A percentile compares a stretch with the other conserved stretches of the same genome.
Evolutionary conservation across 2,797 vertebrate genomes (phyloP).

Genomic region (Amazonetta brasiliensis): DNA sequence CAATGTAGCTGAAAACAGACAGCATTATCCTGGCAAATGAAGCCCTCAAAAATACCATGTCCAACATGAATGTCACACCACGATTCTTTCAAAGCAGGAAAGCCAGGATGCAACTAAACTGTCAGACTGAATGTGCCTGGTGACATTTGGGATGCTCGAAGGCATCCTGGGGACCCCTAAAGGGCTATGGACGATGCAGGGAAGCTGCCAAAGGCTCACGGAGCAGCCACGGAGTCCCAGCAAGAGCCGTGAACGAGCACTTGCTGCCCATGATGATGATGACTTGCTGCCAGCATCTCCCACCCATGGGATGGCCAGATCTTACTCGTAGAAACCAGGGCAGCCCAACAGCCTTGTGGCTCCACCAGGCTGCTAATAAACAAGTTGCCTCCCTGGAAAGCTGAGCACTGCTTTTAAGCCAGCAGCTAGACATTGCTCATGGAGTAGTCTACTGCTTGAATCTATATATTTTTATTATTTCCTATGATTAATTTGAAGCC

Average conservation of each 20-base stretch:
- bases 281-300: neutral
- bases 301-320: neutral
- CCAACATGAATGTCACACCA: neutral
- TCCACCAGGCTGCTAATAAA: neutral
- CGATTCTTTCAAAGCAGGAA: neutral
- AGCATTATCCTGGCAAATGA: neutral
- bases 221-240: neutral
- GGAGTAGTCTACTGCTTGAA: neutral
- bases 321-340: neutral
- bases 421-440: neutral
- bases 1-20: neutral
- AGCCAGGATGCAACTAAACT: neutral
- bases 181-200: neutral
- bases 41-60: neutral
- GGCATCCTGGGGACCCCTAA: neutral
- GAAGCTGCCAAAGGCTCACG: neutral
- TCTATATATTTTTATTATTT: neutral
- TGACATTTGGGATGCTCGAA: neutral
- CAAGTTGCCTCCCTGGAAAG: neutral
- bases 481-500: neutral
- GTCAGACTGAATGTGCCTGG: neutral
- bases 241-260: accelerated
- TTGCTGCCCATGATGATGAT: neutral
- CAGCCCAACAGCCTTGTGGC: neutral
- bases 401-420: neutral